phyloP scores from a whole-genome alignment of 2,888 invertebrate species.

The Brachylomia viminalis region DNA sequence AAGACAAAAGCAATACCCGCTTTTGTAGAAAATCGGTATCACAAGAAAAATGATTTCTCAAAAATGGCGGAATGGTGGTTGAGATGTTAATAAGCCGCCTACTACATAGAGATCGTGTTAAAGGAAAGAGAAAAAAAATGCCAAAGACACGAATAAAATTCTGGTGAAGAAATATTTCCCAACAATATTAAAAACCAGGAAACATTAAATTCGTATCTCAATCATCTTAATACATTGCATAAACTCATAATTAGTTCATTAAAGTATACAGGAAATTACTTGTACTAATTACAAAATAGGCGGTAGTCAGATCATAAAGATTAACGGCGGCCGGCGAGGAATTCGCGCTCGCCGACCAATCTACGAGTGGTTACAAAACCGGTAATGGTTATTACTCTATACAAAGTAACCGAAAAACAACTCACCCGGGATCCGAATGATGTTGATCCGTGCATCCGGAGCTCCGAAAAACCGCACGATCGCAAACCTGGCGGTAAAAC shows the following conservation, averaged over 20 bases:
- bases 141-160: neutral
- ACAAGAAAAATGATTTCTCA: neutral
- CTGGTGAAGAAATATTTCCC: neutral
- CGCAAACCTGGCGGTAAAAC: constrained; percentile 72
- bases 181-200: constrained; percentile 30
- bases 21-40: neutral
- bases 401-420: constrained; percentile 60
- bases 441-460: constrained; percentile 68
- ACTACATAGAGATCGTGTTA: neutral
- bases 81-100: neutral
- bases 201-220: constrained; percentile 46
- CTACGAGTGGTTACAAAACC: constrained; percentile 64
- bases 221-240: constrained; percentile 53
- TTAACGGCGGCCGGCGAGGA: constrained; percentile 57
- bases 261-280: constrained; percentile 66
- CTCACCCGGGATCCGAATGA: constrained; percentile 73
- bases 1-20: neutral
- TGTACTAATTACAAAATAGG: constrained; percentile 65
- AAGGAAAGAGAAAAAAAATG: constrained; percentile 14
- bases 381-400: constrained; percentile 61
- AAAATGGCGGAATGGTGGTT: neutral
- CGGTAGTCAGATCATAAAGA: constrained; percentile 67
- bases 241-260: constrained; percentile 59
- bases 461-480: constrained; percentile 74
- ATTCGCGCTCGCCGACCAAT: constrained; percentile 58